phyloP scores from a whole-genome alignment of 2,888 invertebrate species.

The Lottia gigantea region DNA sequence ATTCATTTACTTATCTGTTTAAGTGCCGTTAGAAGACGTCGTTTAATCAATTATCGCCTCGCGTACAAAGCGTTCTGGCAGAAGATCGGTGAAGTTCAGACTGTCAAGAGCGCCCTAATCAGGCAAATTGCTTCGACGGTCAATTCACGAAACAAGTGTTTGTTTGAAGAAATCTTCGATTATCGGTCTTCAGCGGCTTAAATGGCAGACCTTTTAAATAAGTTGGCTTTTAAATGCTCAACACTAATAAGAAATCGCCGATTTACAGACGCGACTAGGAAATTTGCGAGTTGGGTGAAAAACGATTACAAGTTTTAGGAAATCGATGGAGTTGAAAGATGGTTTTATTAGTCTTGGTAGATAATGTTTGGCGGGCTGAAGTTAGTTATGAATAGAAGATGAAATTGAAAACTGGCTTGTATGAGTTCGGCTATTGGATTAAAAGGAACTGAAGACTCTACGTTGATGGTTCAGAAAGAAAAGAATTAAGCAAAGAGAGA shows the following conservation, averaged over 20 bases:
- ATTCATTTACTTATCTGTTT: slow-evolving; percentile 39
- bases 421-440: slow-evolving; percentile 23
- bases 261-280: slow-evolving; percentile 16
- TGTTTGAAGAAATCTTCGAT: slow-evolving; percentile 35
- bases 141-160: slow-evolving; percentile 37
- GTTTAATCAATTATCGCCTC: slow-evolving; percentile 37
- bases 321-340: slow-evolving; percentile 22
- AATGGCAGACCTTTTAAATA: slow-evolving; percentile 27
- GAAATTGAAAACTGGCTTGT: slow-evolving; percentile 22
- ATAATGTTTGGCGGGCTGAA: slow-evolving; percentile 14
- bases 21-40: slow-evolving; percentile 30
- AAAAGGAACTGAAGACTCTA: slow-evolving; percentile 20
- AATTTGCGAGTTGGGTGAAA: slow-evolving; percentile 16
- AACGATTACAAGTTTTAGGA: slow-evolving; percentile 10
- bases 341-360: slow-evolving; percentile 25
- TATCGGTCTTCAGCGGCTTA: slow-evolving; percentile 28
- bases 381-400: slow-evolving; percentile 17
- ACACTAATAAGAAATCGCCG: slow-evolving; percentile 24
- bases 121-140: slow-evolving; percentile 24
- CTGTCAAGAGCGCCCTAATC: slow-evolving; percentile 32
- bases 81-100: slow-evolving; percentile 31
- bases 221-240: slow-evolving; percentile 30
- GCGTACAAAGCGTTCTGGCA: slow-evolving; percentile 31
- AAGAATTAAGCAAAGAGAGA: slow-evolving; percentile 17
- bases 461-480: slow-evolving; percentile 21